These are phyloP conservation scores for Sardinella longiceps DNA, from an alignment of 2,797 vertebrate genomes.

Conservation along the genomic window DNA sequence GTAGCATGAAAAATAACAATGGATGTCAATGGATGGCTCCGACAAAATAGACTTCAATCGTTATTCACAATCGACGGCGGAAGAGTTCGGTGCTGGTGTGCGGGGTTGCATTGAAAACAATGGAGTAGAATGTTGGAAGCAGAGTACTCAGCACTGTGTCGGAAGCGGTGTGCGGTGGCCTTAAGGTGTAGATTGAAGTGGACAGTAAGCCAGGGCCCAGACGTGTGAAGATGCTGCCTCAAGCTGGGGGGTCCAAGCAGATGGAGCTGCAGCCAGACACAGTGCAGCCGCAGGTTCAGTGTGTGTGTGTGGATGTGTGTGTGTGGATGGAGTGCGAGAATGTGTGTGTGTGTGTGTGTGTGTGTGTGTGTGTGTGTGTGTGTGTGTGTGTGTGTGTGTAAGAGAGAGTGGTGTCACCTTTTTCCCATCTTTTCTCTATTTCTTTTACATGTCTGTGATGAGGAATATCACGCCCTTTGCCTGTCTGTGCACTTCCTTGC, in stretches of 20 bases:
- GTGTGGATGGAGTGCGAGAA: too few species aligned
- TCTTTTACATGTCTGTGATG: neutral
- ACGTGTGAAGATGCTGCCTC: neutral
- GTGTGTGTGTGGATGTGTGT: neutral
- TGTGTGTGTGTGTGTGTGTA: neutral
- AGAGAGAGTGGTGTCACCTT: neutral
- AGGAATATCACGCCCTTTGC: neutral
- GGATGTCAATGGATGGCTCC: too few species aligned
- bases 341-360: neutral
- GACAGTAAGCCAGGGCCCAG: neutral
- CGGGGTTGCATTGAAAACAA: too few species aligned
- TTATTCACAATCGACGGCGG: too few species aligned
- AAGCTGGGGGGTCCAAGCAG: neutral
- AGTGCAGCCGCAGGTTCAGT: neutral
- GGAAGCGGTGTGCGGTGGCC: too few species aligned
- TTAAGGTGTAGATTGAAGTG: neutral
- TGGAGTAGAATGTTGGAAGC: too few species aligned
- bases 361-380: constrained; percentile 32
- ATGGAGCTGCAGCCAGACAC: neutral
- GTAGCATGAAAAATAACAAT: too few species aligned
- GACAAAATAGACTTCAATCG: too few species aligned
- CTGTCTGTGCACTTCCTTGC: neutral
- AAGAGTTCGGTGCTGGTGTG: too few species aligned
- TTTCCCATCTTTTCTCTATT: neutral
- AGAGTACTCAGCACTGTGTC: too few species aligned